Evolutionary conservation across 1,140 invertebrate genomes (phyloP), one percentile per base, ranked within the genome.

Genomic region (Drosophila dunni): DNA sequence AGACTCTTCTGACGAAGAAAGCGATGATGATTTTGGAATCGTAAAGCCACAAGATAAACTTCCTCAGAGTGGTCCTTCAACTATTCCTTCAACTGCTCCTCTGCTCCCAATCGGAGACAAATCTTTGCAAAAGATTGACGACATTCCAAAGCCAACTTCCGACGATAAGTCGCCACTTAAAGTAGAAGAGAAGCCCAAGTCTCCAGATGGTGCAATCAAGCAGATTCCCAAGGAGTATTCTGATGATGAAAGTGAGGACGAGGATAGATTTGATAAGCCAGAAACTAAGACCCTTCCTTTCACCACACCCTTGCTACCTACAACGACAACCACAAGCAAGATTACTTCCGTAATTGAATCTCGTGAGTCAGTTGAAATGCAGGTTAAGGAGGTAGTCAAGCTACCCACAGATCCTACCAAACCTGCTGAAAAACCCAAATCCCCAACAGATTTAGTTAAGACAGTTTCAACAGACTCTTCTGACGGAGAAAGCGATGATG

Each of bases 181-280:
- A 38, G 10, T 10, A 36, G 61, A 67, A 7, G 71, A 78, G 1
- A 75, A 67, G 20, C 48, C 60, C 6, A 71, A 64, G 29, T 48
- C 20, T 10, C 51, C 60, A 15, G 8, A 54, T 33, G 65, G 53
- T 15, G 0, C 11, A 44, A 3, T 24, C 3, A 58, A 58, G 9
- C 5, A 15, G 8, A 40, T 5, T 40, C 29, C 15, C 0, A 73
- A 58, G 44, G 45, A 53, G 7, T 71, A 76, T 62, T 66, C 68
- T 7, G 68, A 76, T 8, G 61, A 61, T 36, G 68, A 66, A 20
- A 61, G 58, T 46, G 58, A 61, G 45, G 58, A 48, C 5, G 58
- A 61, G 9, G 3, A 20, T 3, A 20, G 29, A 6, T 8, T 56
- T 29, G n/a, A 29, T 3, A 70, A 48, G 45, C 65, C 72, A 8